These are phyloP conservation scores for Heterocephalus glaber DNA, from an alignment of 2,113 vertebrate genomes.

Conservation along the genomic window DNA sequence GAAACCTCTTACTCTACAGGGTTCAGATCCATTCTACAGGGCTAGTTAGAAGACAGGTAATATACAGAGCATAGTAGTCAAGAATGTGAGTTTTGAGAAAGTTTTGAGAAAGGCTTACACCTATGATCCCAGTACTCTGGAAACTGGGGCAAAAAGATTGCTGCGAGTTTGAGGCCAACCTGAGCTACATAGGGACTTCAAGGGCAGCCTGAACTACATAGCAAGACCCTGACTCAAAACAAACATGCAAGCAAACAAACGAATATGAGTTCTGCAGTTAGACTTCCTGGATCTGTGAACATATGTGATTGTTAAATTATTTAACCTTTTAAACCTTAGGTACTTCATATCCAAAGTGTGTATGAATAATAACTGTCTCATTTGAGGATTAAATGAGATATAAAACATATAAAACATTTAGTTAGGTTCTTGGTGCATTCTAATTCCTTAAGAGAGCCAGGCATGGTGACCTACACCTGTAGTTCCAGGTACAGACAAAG, in stretches of 20 bases:
- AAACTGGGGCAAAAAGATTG: not conserved
- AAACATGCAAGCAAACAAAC: not conserved
- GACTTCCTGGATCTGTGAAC: slow-evolving; percentile 1
- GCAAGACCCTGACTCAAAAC: not conserved
- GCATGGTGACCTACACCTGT: not conserved
- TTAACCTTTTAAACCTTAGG: slow-evolving; percentile 40
- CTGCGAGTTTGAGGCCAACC: not conserved
- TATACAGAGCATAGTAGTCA: not conserved
- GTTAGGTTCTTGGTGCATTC: not conserved
- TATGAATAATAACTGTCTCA: not conserved
- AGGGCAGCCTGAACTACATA: not conserved
- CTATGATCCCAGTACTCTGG: not conserved
- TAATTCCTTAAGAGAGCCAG: not conserved
- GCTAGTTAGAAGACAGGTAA: not conserved
- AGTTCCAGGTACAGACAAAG: not conserved
- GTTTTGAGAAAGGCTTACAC: not conserved
- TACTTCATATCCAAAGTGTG: not conserved
- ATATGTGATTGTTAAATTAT: slow-evolving; percentile 3
- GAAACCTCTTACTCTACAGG: not conserved
- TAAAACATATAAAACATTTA: not conserved
- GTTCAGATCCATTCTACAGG: not conserved
- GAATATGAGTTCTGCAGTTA: not conserved
- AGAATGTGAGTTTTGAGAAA: not conserved
- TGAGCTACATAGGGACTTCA: not conserved
- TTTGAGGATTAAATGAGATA: slow-evolving; percentile 5